Base-by-base conservation (phyloP, 2,113 vertebrate species). In the Oreotrochilus melanogaster region DNA sequence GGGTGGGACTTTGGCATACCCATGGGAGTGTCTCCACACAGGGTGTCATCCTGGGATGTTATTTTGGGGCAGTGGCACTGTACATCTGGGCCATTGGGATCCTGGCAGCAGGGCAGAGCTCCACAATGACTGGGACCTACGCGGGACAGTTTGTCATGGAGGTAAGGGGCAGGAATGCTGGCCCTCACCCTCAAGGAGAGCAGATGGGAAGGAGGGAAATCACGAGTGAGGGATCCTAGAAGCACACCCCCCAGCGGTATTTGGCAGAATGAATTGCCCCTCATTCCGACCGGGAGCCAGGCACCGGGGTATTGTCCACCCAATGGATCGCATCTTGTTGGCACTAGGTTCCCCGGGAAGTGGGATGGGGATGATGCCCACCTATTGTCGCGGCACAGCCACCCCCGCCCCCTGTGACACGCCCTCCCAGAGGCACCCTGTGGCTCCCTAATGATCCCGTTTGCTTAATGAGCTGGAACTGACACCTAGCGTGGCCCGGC, bases 131-230 rank as follows among this genome's bases (percentile, higher is more conserved):
- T 0, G 98, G 98, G 45, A 98, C 98, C 27, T 98, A 98, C 1
- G 98, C 98, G 0, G 98, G 98, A 31, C 98, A 98, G 95, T 98
- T 98, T 11, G 98, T 98, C 93, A 98, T 98, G 98, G 98, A 98
- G 98, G 98, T 98, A 86, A 96, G 94, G 72, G 35, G 62, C 0
- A 2, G 51, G 18, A 17, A 28, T 5, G 18, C 62, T 27, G 28
- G 43, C 31, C 19, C 45, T 64, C 6, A 1, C 3, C 25, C 27
- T 25, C 33, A 13, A 0, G 0, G 33, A 15, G 31, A 67, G 22
- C 4, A 25, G n/a, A 24, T 51, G 53, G 48, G 21, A 35, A 27
- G 14, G 10, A 42, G 25, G 16, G 16, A 21, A 69, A 31, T 57
- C 67, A 66, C 1, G 60, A 14, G 7, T 18, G 10, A 12, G 9